These are phyloP conservation scores for Cryptoblepharus egeriae DNA, from an alignment of 2,797 vertebrate genomes.

Conservation along the genomic window DNA sequence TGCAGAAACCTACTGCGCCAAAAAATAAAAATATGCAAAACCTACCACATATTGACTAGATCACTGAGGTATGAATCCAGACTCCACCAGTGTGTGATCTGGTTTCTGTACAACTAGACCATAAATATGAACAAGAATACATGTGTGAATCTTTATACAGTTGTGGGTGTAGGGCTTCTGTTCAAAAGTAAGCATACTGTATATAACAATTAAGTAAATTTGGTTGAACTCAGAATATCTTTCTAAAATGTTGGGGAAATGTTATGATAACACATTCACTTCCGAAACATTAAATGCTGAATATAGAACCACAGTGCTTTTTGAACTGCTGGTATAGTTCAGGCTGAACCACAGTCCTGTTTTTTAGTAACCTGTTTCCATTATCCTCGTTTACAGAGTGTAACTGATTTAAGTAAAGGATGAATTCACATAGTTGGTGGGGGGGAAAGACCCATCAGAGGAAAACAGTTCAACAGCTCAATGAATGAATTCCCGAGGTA, in stretches of 20 bases:
- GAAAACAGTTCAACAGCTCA: not conserved
- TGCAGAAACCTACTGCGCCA: not conserved
- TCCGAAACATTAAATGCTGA: not conserved
- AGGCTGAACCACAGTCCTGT: not conserved
- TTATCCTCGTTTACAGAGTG: not conserved
- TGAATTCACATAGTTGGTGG: not conserved
- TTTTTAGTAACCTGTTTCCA: not conserved
- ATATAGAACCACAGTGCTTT: not conserved
- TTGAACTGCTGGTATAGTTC: not conserved
- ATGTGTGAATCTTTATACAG: not conserved
- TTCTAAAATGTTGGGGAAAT: not conserved
- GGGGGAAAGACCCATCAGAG: not conserved
- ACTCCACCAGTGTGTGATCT: not conserved
- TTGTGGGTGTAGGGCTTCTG: not conserved
- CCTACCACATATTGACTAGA: not conserved
- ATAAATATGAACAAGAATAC: not conserved
- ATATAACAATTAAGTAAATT: not conserved
- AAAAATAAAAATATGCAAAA: not conserved
- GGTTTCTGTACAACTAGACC: not conserved
- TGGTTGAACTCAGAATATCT: not conserved
- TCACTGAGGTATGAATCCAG: not conserved
- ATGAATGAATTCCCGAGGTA: not conserved
- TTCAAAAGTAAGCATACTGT: conserved; percentile 12
- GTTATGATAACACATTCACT: not conserved
- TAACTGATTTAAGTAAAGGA: not conserved